Base-by-base conservation (phyloP, 1,140 invertebrate species). In the Leptinotarsa defecta region DNA sequence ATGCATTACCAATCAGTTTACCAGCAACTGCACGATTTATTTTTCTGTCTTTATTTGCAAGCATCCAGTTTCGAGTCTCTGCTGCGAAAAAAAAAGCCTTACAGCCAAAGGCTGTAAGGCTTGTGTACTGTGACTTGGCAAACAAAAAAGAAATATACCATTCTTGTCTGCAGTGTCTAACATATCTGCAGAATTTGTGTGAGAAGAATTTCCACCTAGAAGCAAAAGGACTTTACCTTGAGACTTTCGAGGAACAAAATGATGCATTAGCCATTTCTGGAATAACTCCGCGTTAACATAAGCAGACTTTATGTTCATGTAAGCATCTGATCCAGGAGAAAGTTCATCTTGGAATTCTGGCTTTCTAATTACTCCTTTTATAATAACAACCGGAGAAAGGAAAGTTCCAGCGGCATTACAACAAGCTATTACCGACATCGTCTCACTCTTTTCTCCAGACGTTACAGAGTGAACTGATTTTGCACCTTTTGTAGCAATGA, bases 271-370 rank as follows among this genome's bases (percentile, higher is more conserved):
- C 81, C 84, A 86, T 61, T 82, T 71, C 11, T 80, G 68, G 75
- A 87, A 86, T 34, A 87, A 48, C 27, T 83, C 80, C 15, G 81
- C 34, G 65, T 78, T 86, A n/a, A 87, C 76, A 71, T 84, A 85
- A 0, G 81, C 76, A 22, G 84, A 86, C 71, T 85, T 85, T 79
- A 80, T 84, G 76, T 61, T 80, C 82, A 86, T 83, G 34, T 77
- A 82, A 13, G 83, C 80, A 48, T 77, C 52, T 19, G 81, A 84
- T 15, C 83, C 82, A 52, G 75, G 68, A 52, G 84, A 84, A 43
- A 86, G 68, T n/a, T 78, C 79, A 65, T 85, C 81, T 76, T 77
- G 62, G 73, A 83, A 85, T 77, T 87, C 82, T 15, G 76, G 61
- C 71, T 83, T 85, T 75, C 82, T 79, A 17, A 17, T 62, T 75